Evolutionary conservation across 2,113 vertebrate genomes (phyloP), one percentile per base, ranked within the genome.

Genomic region (Azemiops feae): DNA sequence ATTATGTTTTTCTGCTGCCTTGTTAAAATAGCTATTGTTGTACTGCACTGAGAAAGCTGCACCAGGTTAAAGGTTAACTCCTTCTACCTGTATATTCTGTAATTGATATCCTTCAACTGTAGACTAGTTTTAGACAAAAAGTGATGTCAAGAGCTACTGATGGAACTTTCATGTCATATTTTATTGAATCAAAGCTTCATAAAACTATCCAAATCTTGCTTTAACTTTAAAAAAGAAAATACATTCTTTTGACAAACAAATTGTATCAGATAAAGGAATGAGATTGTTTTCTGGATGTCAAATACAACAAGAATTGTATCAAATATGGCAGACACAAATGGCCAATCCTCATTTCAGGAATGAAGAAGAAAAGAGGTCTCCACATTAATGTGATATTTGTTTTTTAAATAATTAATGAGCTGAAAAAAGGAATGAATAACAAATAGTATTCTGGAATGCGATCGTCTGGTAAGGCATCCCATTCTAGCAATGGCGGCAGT

Each of bases 351-450:
- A n/a, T 9, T 92, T 60, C 47, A 92, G n/a, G 39, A n/a, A 43
- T 1, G 20, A 9, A 92, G 7, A 55, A 81, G 34, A 87, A 39
- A 74, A 14, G 88, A 89, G 20, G 88, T 23, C 43, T n/a, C 54
- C 30, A 90, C 89, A 86, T 85, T 22, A 52, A 47, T 86, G 64
- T 27, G 53, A 57, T 34, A 85, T 22, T 45, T 92, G 87, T 23
- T 86, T 39, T 60, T 90, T 60, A 90, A 50, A n/a, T 53, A 30
- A 90, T 60, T 90, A 93, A 90, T 90, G 88, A 89, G 54, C 54
- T 60, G 92, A 47, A 60, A 60, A 93, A 50, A 89, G 53, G 69
- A 89, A 93, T 30, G 74, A 93, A 90, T 81, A 90, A 69, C 9
- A 23, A 57, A 92, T 69, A 34, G 92, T n/a, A n/a, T n/a, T n/a